Base-by-base conservation (phyloP, 2,113 vertebrate genomes). In the Tachuris rubrigastra region DNA sequence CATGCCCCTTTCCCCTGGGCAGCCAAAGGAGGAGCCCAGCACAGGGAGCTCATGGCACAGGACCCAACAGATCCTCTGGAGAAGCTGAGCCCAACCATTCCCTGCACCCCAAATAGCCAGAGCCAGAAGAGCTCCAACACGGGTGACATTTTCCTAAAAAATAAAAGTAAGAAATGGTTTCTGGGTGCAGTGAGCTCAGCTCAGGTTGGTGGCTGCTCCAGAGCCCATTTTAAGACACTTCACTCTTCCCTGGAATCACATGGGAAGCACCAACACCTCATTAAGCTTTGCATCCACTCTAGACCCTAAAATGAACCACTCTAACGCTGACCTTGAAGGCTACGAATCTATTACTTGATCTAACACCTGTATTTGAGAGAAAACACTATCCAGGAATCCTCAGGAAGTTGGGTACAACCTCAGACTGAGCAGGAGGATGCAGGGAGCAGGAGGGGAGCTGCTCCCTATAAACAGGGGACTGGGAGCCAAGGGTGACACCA, bases 381-480 rank as follows among this genome's bases (percentile, higher is more conserved):
- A 35, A 86, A 28, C 39, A 83, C 60, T 60, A 5, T 4, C 23
- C 20, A 87, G 55, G 35, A 28, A 23, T 8, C 10, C 35, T 55
- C 56, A 18, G 60, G 52, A 31, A 10, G 23, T 20, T 39, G 27
- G 0, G 7, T 1, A 21, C 66, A 63, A 8, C 19, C 35, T 33
- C 12, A 60, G 49, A 9, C 7, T 21, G 8, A 23, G 5, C 47
- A 65, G 53, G 37, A 84, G 33, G 12, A 25, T 6, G 3, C 42
- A 11, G 13, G 63, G 68, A 87, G 8, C 33, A 22, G 0, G 0
- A 25, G 17, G 9, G 21, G 1, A 23, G 27, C 42, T 86, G 22
- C 39, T 77, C 20, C 44, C 44, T 10, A 17, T 46, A 31, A 20
- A 9, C 2, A 21, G 7, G 16, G 10, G 28, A 9, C 5, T 21